Base-by-base conservation (phyloP, 2,113 vertebrate species). In the Theristicus caerulescens region DNA sequence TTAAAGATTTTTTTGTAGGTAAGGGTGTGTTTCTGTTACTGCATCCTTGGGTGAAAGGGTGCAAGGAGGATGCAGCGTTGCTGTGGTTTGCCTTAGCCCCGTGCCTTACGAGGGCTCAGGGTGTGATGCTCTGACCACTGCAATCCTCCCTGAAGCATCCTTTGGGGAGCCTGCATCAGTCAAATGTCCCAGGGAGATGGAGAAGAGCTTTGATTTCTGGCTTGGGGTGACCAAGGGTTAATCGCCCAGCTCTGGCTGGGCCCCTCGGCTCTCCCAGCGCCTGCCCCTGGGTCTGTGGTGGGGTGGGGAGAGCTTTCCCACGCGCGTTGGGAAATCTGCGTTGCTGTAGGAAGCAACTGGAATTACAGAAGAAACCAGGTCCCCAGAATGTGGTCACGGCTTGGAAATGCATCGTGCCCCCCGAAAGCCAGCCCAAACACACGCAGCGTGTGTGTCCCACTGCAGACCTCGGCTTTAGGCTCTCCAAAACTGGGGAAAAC, bases 361-460 rank as follows among this genome's bases (percentile, higher is more conserved):
- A 70, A 74, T 51, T 58, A 26, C 11, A 47, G 82, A 55, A 42
- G 29, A 57, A 90, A 38, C 31, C 59, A n/a, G 29, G 11, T 72
- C 81, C 72, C 52, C 57, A 67, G 20, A 88, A 25, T 26, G 38
- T 16, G 31, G 14, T 59, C 44, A 26, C 42, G 38, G 74, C 52
- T 67, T 42, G 22, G 25, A 47, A 67, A 31, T 34, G 42, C 59
- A 17, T 49, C 2, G 3, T 18, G 14, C 42, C 36, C 34, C 12
- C 4, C 31, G 31, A 54, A 47, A 65, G 59, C 6, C 2, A 1
- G 11, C 29, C 36, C 13, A 14, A 62, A 40, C 7, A 7, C 22
- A 49, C 10, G 0, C 8, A 18, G 13, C 0, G 1, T 7, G 17
- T 4, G 11, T 8, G 13, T 64, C 42, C 69, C 42, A 16, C 0